Evolutionary conservation across 2,113 vertebrate species (phyloP).

Genomic region (Otocyon megalotis): DNA sequence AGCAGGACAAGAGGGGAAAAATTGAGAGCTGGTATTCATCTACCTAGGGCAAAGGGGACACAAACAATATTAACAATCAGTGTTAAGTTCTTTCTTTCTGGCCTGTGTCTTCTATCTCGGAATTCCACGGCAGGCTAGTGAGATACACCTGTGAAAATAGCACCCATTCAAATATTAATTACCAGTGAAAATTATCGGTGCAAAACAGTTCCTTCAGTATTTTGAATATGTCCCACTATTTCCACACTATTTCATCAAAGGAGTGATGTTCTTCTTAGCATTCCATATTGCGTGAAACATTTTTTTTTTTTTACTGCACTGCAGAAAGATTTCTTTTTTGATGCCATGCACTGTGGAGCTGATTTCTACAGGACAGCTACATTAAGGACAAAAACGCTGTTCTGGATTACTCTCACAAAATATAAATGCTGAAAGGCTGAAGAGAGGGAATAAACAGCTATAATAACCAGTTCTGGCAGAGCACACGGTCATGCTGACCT

Average conservation of each 20-base stretch:
- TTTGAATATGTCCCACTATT: not conserved
- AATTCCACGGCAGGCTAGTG: not conserved
- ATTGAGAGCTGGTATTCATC: not conserved
- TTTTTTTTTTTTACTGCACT: not conserved
- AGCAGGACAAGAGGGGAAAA: not conserved
- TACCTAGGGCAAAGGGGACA: not conserved
- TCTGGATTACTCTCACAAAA: not conserved
- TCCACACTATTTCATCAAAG: not conserved
- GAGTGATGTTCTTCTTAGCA: not conserved
- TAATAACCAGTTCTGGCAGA: not conserved
- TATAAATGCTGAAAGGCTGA: not conserved
- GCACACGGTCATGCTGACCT: not conserved
- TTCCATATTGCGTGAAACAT: not conserved
- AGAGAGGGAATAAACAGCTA: not conserved
- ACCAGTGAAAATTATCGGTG: not conserved
- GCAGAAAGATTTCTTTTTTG: not conserved
- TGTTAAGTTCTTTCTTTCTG: not conserved
- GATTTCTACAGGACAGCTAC: not conserved
- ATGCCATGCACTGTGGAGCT: not conserved
- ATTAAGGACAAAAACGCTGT: not conserved
- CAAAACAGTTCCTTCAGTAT: not conserved
- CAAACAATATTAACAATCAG: not conserved
- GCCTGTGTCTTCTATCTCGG: not conserved
- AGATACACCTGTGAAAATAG: not conserved
- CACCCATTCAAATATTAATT: not conserved